Base-by-base conservation (phyloP, 1,140 invertebrate species). In the Lordiphosa mommai region DNA sequence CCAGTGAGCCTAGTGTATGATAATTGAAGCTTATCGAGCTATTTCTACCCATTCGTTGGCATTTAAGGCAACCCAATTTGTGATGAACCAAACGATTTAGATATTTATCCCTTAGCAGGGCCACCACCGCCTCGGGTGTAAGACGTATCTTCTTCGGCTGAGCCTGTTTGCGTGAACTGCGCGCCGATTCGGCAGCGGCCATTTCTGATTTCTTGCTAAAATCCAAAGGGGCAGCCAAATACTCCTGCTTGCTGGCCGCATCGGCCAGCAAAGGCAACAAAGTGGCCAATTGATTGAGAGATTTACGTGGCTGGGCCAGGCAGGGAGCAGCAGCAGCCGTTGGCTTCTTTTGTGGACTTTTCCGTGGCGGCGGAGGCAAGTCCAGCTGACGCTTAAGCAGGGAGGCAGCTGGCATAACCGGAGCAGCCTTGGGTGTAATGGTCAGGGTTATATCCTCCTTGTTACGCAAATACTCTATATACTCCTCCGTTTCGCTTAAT, bases 1-100 rank as follows among this genome's bases (percentile, higher is more conserved):
- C 63, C 36, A 91, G 53, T 0, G 90, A 90, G 9, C 87, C 87
- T 8, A 84, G 86, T 3, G 87, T 91, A 36, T 91, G 91, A 52
- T 91, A 91, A 0, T 89, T 89, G 33, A 89, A 89, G 34, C 76
- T 72, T 2, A 88, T 76, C 48, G 43, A 57, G 43, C 64, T 44
- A 46, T 17, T 49, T 47, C 51, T 8, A 38, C 55, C 41, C 16
- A 32, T 14, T 38, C 43, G 61, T 8, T 57, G 74, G 44, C 87
- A 79, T n/a, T 68, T 69, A 1, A 47, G 41, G 52, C 88, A 88
- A 17, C 68, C 73, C 10, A 87, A 41, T 8, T 72, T 73, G 6
- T 71, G 65, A 6, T 82, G 72, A 3, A 86, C 84, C 61, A 88
- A 64, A 1, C 73, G 70, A 67, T 86, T 88, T n/a, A 88, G 52